A percentile compares a stretch with the other conserved stretches of the same genome.
Evolutionary conservation across 2,113 vertebrate species (phyloP).

Genomic region (Hiodon tergisus): DNA sequence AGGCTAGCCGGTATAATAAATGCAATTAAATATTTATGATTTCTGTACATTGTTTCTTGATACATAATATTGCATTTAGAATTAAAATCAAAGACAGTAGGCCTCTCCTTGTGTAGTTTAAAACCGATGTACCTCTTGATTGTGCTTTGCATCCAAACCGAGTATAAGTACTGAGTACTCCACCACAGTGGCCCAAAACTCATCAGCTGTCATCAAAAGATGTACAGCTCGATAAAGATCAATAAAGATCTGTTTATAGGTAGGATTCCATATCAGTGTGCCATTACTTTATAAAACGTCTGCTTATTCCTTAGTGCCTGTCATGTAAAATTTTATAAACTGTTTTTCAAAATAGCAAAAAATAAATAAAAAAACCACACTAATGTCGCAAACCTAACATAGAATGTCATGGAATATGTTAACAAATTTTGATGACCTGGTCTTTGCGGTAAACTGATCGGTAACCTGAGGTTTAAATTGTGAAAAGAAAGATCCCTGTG

Average conservation of each 20-base stretch:
- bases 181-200: neutral
- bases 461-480: slow-evolving; percentile 63
- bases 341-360: neutral
- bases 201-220: too few species aligned
- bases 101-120: neutral
- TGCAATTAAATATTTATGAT: neutral
- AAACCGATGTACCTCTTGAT: slow-evolving; percentile 2
- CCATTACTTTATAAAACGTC: too few species aligned
- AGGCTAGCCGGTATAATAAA: neutral
- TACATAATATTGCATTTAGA: neutral
- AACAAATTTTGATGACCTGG: neutral
- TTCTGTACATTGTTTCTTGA: too few species aligned
- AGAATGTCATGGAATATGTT: neutral
- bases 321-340: too few species aligned
- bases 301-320: too few species aligned
- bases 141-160: slow-evolving; percentile 31
- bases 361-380: neutral
- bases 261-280: too few species aligned
- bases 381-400: neutral
- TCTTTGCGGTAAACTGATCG: slow-evolving; percentile 50
- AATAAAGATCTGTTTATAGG: too few species aligned
- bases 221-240: too few species aligned
- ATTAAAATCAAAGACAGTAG: slow-evolving; percentile 5
- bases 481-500: slow-evolving; percentile 48
- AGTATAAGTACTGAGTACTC: slow-evolving; percentile 21